Percentiles rank a stretch among this genome's conserved stretches.
These are phyloP conservation scores for Mionectes olivaceus DNA, from an alignment of 2,797 vertebrate species.

Conservation along the genomic window DNA sequence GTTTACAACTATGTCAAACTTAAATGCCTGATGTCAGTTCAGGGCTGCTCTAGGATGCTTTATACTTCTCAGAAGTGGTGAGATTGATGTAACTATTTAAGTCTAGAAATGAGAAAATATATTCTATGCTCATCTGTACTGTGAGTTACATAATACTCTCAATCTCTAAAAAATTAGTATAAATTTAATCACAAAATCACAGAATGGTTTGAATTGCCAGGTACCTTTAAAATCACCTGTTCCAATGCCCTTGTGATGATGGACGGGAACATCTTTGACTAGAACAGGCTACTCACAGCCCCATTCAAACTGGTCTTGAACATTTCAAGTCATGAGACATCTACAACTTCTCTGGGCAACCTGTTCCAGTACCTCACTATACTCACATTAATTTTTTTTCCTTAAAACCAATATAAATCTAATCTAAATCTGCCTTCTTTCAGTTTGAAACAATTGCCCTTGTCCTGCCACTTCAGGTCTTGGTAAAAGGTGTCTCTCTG, in stretches of 20 bases:
- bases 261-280: background rate
- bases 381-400: background rate
- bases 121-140: background rate
- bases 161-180: background rate
- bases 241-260: no score
- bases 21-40: background rate
- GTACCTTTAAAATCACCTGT: background rate
- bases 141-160: background rate
- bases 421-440: background rate
- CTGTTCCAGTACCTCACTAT: background rate
- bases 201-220: background rate
- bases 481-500: background rate
- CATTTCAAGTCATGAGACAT: background rate
- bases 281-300: background rate
- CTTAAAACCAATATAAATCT: background rate
- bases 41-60: background rate
- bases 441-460: background rate
- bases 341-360: background rate
- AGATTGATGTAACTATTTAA: background rate
- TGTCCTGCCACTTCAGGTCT: background rate
- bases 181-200: background rate
- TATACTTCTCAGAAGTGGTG: background rate
- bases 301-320: background rate
- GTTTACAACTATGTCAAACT: background rate
- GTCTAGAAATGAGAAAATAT: background rate